phyloP scores from a whole-genome alignment of 2,888 invertebrate species.

The Dryobotodes eremita region DNA sequence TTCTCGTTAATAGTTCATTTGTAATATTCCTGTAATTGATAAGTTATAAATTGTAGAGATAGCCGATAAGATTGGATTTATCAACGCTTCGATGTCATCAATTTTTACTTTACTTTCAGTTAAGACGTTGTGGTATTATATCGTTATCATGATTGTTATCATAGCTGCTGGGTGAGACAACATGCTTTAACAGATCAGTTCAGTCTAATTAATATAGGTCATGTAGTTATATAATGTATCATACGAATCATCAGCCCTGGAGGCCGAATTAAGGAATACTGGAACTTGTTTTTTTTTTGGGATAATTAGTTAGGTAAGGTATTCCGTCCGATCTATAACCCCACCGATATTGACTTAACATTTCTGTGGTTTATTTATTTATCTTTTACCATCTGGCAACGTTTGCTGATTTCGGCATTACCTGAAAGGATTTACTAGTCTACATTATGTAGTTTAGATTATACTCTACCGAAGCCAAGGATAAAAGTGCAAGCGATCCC shows the following conservation, averaged over 20 bases:
- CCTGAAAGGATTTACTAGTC: conserved; percentile 6
- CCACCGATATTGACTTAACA: conserved; percentile 5
- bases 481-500: conserved; percentile 31
- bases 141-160: conserved; percentile 35
- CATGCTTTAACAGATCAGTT: conserved; percentile 18
- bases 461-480: neutral
- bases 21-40: conserved; percentile 44
- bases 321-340: conserved; percentile 2
- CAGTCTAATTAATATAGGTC: conserved; percentile 32
- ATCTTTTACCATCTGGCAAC: neutral
- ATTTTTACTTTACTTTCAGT: conserved; percentile 29
- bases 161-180: neutral
- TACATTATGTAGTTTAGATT: conserved; percentile 18
- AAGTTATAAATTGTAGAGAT: conserved; percentile 29
- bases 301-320: neutral
- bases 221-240: neutral
- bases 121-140: conserved; percentile 14
- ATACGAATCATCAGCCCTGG: neutral
- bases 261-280: too few relatives aligned
- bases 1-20: conserved; percentile 33
- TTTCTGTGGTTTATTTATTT: conserved; percentile 19
- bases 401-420: conserved; percentile 3
- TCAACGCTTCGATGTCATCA: conserved; percentile 33
- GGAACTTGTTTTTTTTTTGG: too few relatives aligned
- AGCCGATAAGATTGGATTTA: conserved; percentile 54